phyloP scores from a whole-genome alignment of 2,797 vertebrate species.

The Hypotaenidia philippensis region DNA sequence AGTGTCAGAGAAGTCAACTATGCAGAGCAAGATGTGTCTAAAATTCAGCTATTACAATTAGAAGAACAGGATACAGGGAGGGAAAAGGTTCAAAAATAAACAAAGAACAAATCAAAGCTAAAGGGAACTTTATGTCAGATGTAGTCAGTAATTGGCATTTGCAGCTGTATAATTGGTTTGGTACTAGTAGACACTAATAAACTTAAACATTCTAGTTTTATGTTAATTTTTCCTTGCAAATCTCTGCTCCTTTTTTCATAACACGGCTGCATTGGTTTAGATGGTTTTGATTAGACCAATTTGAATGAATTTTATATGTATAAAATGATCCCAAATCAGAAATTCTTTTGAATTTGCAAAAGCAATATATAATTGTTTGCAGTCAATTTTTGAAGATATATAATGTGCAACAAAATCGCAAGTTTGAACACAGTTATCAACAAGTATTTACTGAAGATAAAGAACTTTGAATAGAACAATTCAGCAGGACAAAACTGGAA shows the following conservation, averaged over 20 bases:
- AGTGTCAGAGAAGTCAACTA: constrained; percentile 67
- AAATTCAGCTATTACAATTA: constrained; percentile 1
- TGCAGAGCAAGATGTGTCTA: constrained; percentile 44
- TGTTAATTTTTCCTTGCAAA: background rate
- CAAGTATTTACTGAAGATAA: background rate
- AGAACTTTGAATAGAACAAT: background rate
- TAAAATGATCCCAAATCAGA: background rate
- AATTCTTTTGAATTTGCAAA: background rate
- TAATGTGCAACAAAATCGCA: background rate
- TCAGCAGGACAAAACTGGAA: background rate
- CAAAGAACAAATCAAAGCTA: background rate
- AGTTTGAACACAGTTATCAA: background rate
- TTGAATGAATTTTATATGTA: background rate
- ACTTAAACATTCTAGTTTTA: background rate
- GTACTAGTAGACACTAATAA: background rate
- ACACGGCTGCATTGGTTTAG: background rate
- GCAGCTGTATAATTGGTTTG: background rate
- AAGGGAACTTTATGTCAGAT: background rate
- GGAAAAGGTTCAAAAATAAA: background rate
- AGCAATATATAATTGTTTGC: background rate
- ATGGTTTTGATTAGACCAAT: background rate
- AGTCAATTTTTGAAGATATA: background rate
- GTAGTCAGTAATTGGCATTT: background rate
- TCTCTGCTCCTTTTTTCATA: background rate
- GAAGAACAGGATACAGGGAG: background rate